Percentiles rank a stretch among this genome's conserved stretches.
Evolutionary conservation across 2,888 invertebrate genomes (phyloP).

Genomic region (Pammene aurita): DNA sequence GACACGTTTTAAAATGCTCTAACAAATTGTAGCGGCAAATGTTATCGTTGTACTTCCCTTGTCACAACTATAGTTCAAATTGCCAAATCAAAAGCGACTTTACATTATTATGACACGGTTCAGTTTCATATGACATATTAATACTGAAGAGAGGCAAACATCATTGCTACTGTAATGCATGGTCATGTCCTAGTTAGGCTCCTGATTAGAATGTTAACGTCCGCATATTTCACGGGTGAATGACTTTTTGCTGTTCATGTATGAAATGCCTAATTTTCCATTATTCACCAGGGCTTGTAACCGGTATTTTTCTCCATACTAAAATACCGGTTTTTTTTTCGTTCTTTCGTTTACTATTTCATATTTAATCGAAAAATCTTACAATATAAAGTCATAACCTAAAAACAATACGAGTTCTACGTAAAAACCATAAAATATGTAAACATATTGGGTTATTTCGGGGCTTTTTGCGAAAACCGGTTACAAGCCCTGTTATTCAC

Average conservation of each 20-base stretch:
- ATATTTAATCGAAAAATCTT: too few relatives aligned
- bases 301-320: too few relatives aligned
- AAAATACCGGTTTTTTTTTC: too few relatives aligned
- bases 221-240: conserved; percentile 25
- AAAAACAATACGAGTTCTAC: too few relatives aligned
- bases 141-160: background rate
- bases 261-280: background rate
- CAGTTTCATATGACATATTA: background rate
- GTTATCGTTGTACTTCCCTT: background rate
- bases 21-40: background rate
- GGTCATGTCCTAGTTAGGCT: conserved; percentile 30
- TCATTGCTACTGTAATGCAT: conserved; percentile 4
- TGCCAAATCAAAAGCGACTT: background rate
- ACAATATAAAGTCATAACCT: too few relatives aligned
- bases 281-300: too few relatives aligned
- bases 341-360: too few relatives aligned
- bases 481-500: too few relatives aligned
- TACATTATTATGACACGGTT: background rate
- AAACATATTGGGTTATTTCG: too few relatives aligned
- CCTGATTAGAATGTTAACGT: conserved; percentile 37
- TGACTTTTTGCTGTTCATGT: conserved; percentile 13
- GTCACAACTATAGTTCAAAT: background rate
- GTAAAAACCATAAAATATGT: too few relatives aligned
- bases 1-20: background rate
- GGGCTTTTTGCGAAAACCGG: too few relatives aligned